Conservation (phyloP, 37 sponge, comb jelly and placozoan genomes). For the Corticium candelabrum region DNA sequence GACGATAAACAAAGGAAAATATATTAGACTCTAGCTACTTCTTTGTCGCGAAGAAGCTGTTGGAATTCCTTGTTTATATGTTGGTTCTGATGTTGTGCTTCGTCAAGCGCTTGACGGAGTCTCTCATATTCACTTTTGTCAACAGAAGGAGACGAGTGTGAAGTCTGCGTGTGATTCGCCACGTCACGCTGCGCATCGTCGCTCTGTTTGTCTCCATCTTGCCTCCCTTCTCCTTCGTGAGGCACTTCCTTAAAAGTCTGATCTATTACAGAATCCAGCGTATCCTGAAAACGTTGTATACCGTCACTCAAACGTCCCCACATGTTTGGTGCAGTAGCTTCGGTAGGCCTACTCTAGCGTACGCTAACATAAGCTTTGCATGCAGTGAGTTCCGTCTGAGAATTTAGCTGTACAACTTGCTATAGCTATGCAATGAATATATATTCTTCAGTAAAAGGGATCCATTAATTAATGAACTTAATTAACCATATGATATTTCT, state of each 20-base stretch:
- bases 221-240: neutral
- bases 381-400: too few species aligned
- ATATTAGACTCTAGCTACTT: neutral
- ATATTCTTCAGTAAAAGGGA: too few species aligned
- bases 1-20: neutral
- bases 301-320: neutral
- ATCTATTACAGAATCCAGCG: neutral
- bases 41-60: neutral
- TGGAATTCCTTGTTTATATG: neutral
- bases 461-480: too few species aligned
- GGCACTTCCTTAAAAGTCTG: neutral
- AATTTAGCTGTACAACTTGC: too few species aligned
- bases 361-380: too few species aligned
- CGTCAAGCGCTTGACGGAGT: neutral
- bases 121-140: neutral
- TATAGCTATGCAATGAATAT: too few species aligned
- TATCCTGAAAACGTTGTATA: neutral
- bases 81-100: neutral
- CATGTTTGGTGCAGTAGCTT: too few species aligned
- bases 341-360: too few species aligned
- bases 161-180: too few species aligned
- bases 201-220: neutral
- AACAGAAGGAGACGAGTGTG: too few species aligned
- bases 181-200: too few species aligned
- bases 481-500: too few species aligned